Conservation (phyloP, 2,113 vertebrate species). For the Chaetorhynchus papuensis region DNA sequence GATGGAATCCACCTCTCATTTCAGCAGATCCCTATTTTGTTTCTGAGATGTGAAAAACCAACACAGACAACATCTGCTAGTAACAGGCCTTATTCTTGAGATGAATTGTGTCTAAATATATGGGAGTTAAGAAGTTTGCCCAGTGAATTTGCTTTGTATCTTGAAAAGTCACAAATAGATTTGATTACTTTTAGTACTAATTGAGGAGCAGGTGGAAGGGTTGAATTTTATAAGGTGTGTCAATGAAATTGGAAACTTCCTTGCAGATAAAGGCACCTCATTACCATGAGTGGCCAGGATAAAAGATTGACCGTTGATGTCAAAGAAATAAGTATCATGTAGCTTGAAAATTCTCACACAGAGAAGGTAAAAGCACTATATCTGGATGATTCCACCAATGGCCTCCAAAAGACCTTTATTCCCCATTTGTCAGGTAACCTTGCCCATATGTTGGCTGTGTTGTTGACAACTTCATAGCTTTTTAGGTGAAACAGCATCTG, state of each 20-base stretch:
- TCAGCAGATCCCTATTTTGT: neutral
- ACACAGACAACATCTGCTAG: neutral
- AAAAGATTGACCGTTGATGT: neutral
- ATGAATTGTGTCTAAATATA: neutral
- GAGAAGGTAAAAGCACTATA: neutral
- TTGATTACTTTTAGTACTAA: neutral
- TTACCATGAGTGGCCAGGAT: accelerated
- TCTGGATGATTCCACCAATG: neutral
- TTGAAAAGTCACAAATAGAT: neutral
- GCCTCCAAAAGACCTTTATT: neutral
- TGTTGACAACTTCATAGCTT: neutral
- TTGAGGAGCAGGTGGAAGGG: neutral
- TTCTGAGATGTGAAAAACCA: neutral
- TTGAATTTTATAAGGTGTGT: neutral
- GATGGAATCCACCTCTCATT: neutral
- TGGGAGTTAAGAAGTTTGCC: neutral
- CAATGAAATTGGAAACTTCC: neutral
- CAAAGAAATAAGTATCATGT: neutral
- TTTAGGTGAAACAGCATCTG: neutral
- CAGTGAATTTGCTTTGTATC: neutral
- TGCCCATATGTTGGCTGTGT: neutral
- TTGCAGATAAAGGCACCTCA: neutral
- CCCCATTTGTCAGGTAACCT: neutral
- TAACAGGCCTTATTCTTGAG: neutral
- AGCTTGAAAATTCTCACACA: neutral